These are phyloP conservation scores for Meiosimyza decipiens DNA, from an alignment of 2,888 invertebrate species.

Conservation along the genomic window DNA sequence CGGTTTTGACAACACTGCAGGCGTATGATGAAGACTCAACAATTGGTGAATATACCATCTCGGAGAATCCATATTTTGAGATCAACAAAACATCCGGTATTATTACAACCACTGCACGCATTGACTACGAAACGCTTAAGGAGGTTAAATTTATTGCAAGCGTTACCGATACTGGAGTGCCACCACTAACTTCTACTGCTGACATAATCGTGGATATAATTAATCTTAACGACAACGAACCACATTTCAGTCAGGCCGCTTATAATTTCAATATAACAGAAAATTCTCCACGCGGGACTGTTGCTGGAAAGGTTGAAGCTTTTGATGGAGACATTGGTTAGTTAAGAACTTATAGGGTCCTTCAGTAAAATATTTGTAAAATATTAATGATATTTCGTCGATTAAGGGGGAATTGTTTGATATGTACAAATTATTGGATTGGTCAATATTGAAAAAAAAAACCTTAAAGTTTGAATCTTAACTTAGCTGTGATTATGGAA, in stretches of 20 bases:
- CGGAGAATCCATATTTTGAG: constrained; percentile 80
- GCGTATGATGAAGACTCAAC: constrained; percentile 87
- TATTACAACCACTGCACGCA: constrained; percentile 78
- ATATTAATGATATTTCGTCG: no score
- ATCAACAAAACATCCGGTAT: constrained; percentile 84
- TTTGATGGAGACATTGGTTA: constrained; percentile 81
- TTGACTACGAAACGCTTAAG: constrained; percentile 86
- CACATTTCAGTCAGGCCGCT: constrained; percentile 75
- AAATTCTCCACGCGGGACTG: constrained; percentile 79
- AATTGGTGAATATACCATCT: constrained; percentile 75
- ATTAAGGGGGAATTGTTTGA: no score
- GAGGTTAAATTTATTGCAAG: constrained; percentile 81
- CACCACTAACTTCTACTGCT: constrained; percentile 82
- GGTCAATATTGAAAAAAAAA: no score
- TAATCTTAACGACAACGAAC: constrained; percentile 90
- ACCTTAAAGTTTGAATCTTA: no score
- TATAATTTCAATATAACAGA: constrained; percentile 82
- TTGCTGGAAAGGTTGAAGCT: constrained; percentile 79
- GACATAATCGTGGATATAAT: constrained; percentile 80
- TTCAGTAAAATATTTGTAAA: no score
- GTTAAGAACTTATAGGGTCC: no score
- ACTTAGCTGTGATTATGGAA: no score
- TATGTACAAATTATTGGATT: no score
- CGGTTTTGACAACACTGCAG: constrained; percentile 79
- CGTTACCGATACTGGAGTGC: constrained; percentile 89